phyloP scores from a whole-genome alignment of 2,888 invertebrate species.

The Sphaerophoria taeniata region DNA sequence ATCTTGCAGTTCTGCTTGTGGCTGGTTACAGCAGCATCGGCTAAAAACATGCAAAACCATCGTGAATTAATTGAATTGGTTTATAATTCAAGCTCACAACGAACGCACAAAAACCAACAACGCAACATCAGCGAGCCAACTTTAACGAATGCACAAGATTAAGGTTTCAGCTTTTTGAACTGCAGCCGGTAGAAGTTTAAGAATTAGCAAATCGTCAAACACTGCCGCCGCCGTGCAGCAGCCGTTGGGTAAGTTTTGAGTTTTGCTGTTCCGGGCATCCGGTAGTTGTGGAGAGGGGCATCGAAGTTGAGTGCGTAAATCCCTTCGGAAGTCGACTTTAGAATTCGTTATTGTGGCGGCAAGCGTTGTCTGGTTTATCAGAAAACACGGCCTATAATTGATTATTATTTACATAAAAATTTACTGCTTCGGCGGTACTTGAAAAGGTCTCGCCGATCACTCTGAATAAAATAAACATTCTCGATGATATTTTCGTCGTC shows the following conservation, averaged over 20 bases:
- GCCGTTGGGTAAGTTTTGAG: conserved; percentile 4
- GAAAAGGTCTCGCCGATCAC: too few species aligned
- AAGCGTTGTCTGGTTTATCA: conserved; percentile 54
- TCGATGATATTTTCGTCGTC: too few species aligned
- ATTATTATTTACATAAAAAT: conserved; percentile 72
- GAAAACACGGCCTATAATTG: conserved; percentile 71
- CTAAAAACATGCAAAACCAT: conserved; percentile 67
- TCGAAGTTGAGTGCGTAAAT: conserved; percentile 54
- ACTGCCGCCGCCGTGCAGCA: not conserved
- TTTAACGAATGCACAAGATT: conserved; percentile 28
- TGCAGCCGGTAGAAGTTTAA: conserved; percentile 38
- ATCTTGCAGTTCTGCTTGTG: conserved; percentile 26
- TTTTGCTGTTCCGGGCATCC: conserved; percentile 1
- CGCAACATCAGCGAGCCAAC: too few species aligned
- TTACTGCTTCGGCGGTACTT: conserved; percentile 63
- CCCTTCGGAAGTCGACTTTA: conserved; percentile 10
- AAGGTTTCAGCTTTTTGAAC: conserved; percentile 46
- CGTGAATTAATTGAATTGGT: conserved; percentile 72
- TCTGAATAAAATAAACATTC: too few species aligned
- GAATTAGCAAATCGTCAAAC: conserved; percentile 64
- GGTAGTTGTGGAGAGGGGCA: not conserved
- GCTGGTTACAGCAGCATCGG: not conserved
- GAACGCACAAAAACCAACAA: conserved; percentile 29
- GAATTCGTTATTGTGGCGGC: conserved; percentile 15
- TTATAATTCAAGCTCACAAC: conserved; percentile 70